Percentiles rank a stretch among this genome's conserved stretches.
Evolutionary conservation across 2,797 vertebrate genomes (phyloP).

Genomic region (Tragopan temminckii): DNA sequence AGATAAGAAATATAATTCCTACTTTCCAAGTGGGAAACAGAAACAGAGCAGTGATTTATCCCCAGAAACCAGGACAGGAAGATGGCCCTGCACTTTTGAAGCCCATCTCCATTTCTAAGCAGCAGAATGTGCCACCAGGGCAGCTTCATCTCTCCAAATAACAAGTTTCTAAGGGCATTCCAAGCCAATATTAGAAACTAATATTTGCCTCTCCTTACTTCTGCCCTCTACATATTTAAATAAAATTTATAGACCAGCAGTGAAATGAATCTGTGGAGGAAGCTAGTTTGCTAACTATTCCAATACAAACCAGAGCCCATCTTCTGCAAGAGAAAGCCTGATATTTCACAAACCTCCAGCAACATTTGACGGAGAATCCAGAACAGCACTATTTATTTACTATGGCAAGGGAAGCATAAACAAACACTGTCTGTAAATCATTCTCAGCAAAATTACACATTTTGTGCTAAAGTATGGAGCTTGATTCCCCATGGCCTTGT

Average conservation of each 20-base stretch:
- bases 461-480: neutral
- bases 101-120: neutral
- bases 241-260: neutral
- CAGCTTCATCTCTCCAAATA: neutral
- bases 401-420: conserved; percentile 11
- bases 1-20: neutral
- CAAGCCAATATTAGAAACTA: neutral
- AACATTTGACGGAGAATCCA: neutral
- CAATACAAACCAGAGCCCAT: neutral
- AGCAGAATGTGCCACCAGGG: neutral
- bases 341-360: conserved; percentile 23
- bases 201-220: neutral
- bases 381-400: neutral
- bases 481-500: neutral
- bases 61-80: neutral
- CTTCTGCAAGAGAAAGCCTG: neutral
- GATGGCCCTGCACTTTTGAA: neutral
- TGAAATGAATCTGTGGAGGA: neutral
- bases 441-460: neutral
- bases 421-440: neutral
- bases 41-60: neutral
- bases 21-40: neutral
- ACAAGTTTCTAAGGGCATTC: neutral
- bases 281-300: neutral
- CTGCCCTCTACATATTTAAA: neutral